Evolutionary conservation across 2,797 vertebrate genomes (phyloP).

Genomic region (Sciurus vulgaris): DNA sequence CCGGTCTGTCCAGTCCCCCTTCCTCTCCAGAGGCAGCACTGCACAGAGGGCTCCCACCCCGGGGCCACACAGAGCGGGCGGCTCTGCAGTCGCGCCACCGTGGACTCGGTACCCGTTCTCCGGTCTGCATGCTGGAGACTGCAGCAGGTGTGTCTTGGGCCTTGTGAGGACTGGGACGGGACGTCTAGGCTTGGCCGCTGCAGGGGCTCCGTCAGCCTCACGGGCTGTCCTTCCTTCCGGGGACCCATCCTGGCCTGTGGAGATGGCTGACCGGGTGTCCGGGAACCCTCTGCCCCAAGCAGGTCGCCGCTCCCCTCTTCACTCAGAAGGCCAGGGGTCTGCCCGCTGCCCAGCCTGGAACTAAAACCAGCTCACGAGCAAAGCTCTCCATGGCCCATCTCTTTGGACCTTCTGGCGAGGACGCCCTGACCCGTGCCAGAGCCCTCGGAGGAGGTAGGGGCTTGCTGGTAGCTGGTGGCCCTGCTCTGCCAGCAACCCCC

Average conservation of each 20-base stretch:
- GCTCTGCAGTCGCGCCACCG: no score
- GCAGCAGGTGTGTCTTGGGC: no score
- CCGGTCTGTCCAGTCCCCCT: fast-evolving
- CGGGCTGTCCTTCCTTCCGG: fast-evolving
- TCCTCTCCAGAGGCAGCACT: background rate
- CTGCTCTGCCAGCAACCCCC: no score
- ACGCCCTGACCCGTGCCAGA: background rate
- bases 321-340: background rate
- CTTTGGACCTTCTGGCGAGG: background rate
- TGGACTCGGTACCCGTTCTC: no score
- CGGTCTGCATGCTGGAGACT: no score
- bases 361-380: background rate
- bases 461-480: background rate
- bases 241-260: background rate
- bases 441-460: background rate
- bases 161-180: fast-evolving
- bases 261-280: background rate
- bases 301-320: background rate
- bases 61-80: no score
- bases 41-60: no score
- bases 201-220: background rate
- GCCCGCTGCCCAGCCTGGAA: background rate
- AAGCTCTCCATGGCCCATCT: background rate
- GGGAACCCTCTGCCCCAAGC: background rate
- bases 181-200: fast-evolving